phyloP scores from a whole-genome alignment of 1,140 invertebrate genomes.

The Galleria mellonella region DNA sequence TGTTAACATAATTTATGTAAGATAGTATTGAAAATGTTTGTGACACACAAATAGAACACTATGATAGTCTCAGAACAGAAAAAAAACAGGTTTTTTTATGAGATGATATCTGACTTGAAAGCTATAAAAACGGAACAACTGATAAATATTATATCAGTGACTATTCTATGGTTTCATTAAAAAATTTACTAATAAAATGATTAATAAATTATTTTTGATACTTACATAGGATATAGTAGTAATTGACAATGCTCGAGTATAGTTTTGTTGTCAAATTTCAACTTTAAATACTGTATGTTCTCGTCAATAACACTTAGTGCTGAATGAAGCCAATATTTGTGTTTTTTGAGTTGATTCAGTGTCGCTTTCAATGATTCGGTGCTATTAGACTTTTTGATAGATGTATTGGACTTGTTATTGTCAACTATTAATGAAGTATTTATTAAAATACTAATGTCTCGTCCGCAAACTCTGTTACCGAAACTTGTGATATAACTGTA shows the following conservation, averaged over 20 bases:
- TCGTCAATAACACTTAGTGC: constrained; percentile 69
- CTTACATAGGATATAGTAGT: constrained; percentile 75
- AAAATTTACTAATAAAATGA: too few species aligned
- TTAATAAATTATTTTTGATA: too few species aligned
- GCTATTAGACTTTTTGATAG: constrained; percentile 31
- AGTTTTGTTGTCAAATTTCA: constrained; percentile 58
- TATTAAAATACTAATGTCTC: constrained; percentile 69
- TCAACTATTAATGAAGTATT: constrained; percentile 23
- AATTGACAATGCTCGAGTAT: constrained; percentile 74
- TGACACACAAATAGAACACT: too few species aligned
- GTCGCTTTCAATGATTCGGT: constrained; percentile 32
- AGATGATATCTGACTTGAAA: too few species aligned
- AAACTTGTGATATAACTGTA: constrained; percentile 74
- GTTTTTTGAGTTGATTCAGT: constrained; percentile 54
- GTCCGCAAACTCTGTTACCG: constrained; percentile 73
- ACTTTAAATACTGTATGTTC: constrained; percentile 68
- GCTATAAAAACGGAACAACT: too few species aligned
- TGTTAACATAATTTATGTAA: too few species aligned
- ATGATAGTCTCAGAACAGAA: too few species aligned
- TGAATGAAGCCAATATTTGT: constrained; percentile 76
- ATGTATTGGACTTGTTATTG: constrained; percentile 5
- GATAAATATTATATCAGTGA: too few species aligned
- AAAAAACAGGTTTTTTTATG: too few species aligned
- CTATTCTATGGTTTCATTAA: too few species aligned
- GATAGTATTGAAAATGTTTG: too few species aligned